These are phyloP conservation scores for Pristionchus exspectatus DNA, from an alignment of 2,888 invertebrate species.

Conservation along the genomic window DNA sequence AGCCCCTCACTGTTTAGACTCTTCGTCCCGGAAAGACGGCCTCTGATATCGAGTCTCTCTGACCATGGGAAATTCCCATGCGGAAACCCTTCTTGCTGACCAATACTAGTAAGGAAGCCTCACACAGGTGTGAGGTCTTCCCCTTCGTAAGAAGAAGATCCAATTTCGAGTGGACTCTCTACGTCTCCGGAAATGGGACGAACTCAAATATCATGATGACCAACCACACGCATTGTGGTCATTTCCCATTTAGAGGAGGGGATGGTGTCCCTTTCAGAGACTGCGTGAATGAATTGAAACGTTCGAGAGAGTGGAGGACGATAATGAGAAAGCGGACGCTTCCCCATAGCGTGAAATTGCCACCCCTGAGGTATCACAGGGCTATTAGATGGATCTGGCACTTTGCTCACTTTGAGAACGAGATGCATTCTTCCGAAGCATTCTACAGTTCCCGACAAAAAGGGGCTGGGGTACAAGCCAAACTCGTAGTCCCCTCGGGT, in stretches of 20 bases:
- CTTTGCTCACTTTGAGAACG: background rate
- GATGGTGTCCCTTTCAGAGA: conserved; percentile 27
- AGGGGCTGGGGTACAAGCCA: background rate
- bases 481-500: background rate
- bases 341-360: conserved; percentile 5
- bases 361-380: background rate
- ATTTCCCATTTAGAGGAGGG: conserved; percentile 28
- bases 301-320: conserved; percentile 2
- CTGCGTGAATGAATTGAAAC: conserved; percentile 34
- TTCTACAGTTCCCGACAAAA: background rate
- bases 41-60: conserved; percentile 30
- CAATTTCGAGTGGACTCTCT: conserved; percentile 1
- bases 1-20: background rate
- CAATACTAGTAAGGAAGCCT: conserved; percentile 6
- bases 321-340: conserved; percentile 33
- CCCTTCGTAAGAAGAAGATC: background rate
- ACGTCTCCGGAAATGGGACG: conserved; percentile 18
- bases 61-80: conserved; percentile 37
- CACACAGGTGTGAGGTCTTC: conserved; percentile 32
- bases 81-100: background rate
- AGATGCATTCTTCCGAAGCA: background rate
- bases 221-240: conserved; percentile 29
- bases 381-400: background rate
- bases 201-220: conserved; percentile 46
- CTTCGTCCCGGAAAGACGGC: background rate